Conservation (phyloP, 2,888 invertebrate species). For the Mantis religiosa region DNA sequence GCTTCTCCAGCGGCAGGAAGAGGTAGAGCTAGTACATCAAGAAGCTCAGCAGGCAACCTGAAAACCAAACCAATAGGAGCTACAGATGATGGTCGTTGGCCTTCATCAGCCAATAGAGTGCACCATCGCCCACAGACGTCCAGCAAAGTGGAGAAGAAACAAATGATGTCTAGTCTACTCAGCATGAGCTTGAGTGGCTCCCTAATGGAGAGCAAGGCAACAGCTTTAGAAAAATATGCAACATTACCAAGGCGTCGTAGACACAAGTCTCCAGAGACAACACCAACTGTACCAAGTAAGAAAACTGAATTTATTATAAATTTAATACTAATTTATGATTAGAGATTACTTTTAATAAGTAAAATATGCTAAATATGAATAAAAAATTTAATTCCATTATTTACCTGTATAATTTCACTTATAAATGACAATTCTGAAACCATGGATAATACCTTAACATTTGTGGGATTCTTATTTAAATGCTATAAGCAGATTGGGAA, state of each 20-base stretch:
- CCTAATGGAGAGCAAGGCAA: constrained; percentile 44
- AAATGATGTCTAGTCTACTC: constrained; percentile 13
- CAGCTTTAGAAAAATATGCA: constrained; percentile 67
- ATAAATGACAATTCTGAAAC: too few relatives aligned
- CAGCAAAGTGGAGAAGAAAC: constrained; percentile 7
- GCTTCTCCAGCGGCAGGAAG: not conserved
- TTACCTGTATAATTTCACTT: too few relatives aligned
- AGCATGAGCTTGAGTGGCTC: constrained; percentile 32
- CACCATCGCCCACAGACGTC: constrained; percentile 26
- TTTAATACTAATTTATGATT: not conserved
- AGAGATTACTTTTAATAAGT: not conserved
- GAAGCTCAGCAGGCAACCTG: not conserved
- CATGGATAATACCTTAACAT: too few relatives aligned
- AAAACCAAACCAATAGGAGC: not conserved
- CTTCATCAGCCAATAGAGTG: constrained; percentile 49
- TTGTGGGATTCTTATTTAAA: too few relatives aligned
- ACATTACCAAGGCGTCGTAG: constrained; percentile 71
- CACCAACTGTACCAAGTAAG: not conserved
- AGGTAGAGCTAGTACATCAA: not conserved
- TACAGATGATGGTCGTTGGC: constrained; percentile 67
- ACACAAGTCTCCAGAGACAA: constrained; percentile 58
- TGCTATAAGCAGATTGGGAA: too few relatives aligned
- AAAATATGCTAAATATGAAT: too few relatives aligned
- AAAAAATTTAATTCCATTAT: too few relatives aligned
- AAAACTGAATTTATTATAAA: not conserved